Conservation (phyloP, 2,113 vertebrate species). For the Gymnorhina tibicen region DNA sequence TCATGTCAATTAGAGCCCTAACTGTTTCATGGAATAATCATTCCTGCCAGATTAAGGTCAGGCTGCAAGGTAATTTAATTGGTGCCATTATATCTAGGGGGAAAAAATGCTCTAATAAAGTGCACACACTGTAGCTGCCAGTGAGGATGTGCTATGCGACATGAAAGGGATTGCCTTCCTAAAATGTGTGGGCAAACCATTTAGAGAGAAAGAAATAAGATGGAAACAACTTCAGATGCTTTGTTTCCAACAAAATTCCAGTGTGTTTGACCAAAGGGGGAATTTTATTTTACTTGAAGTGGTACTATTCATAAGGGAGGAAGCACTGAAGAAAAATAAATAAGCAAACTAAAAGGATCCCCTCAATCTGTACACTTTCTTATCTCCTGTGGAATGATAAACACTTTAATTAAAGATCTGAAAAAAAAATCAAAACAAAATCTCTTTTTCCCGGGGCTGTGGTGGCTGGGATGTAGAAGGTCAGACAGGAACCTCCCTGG, state of each 20-base stretch:
- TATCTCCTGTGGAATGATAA: slow-evolving; percentile 10
- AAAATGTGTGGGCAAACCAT: slow-evolving; percentile 30
- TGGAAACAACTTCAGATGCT: slow-evolving; percentile 37
- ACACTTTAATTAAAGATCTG: slow-evolving; percentile 13
- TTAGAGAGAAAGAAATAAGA: slow-evolving; percentile 53
- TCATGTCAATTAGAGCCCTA: slow-evolving; percentile 84
- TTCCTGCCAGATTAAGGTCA: slow-evolving; percentile 85
- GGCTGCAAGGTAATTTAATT: slow-evolving; percentile 85
- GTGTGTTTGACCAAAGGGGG: slow-evolving; percentile 21
- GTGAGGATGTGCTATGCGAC: slow-evolving; percentile 67
- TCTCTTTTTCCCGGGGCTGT: background rate
- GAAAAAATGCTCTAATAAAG: slow-evolving; percentile 78
- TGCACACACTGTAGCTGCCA: slow-evolving; percentile 70
- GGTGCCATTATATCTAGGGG: slow-evolving; percentile 81
- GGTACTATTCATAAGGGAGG: background rate
- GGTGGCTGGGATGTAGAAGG: background rate
- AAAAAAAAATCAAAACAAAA: slow-evolving; percentile 3
- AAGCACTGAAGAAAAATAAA: background rate
- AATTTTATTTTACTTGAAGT: slow-evolving; percentile 45
- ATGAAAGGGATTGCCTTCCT: slow-evolving; percentile 68
- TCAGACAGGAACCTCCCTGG: fast-evolving
- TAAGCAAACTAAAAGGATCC: background rate
- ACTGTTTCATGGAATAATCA: slow-evolving; percentile 85
- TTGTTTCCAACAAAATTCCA: slow-evolving; percentile 52
- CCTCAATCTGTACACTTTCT: background rate